Percentiles rank a stretch among this genome's conserved stretches.
Conservation (phyloP, 2,888 invertebrate genomes). For the Cheilosia impressa region DNA sequence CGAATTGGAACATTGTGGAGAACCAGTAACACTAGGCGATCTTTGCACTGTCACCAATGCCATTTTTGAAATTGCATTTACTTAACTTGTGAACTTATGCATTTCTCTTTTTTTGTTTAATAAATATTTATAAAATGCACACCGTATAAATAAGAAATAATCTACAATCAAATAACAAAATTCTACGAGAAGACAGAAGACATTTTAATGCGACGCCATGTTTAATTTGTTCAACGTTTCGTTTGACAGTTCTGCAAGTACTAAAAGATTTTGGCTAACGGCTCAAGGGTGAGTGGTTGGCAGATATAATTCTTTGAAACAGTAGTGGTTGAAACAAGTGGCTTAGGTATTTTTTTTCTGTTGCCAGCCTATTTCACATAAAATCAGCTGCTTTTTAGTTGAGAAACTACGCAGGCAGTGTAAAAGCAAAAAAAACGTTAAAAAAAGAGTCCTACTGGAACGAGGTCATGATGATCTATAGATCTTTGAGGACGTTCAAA, state of each 20-base stretch:
- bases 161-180: constrained; percentile 74
- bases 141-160: constrained; percentile 71
- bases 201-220: constrained; percentile 81
- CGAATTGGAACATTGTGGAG: constrained; percentile 84
- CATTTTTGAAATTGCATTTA: constrained; percentile 83
- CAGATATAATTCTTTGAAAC: neutral
- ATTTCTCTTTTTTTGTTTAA: constrained; percentile 55
- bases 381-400: no score
- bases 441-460: no score
- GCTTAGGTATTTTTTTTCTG: no score
- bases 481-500: no score
- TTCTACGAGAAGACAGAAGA: constrained; percentile 75
- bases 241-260: constrained; percentile 52
- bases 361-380: no score
- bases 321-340: no score
- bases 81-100: constrained; percentile 66
- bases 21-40: constrained; percentile 89
- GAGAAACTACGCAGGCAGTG: no score
- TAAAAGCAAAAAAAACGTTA: no score
- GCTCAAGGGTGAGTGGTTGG: constrained; percentile 31
- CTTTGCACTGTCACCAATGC: constrained; percentile 90
- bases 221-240: constrained; percentile 76
- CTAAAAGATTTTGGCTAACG: constrained; percentile 34
- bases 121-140: constrained; percentile 67
- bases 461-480: no score